Base-by-base conservation (phyloP, 2,113 vertebrate genomes). In the Ageneiosus marmoratus region DNA sequence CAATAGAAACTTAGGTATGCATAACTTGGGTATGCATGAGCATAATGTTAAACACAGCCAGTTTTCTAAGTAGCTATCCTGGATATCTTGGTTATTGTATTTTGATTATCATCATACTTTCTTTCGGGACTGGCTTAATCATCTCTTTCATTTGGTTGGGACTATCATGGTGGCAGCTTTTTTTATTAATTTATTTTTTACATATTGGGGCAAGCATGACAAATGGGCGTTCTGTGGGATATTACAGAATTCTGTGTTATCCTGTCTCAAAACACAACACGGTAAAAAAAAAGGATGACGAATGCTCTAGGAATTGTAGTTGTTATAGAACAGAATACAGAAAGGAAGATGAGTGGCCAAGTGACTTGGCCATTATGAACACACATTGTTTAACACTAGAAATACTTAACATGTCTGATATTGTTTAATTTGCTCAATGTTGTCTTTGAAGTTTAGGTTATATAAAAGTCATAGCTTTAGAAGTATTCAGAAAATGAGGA, bases 401-500 rank as follows among this genome's bases (percentile, higher is more conserved):
- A 67, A 12, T 55, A 41, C 72, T 24, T 16, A 12, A 69, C 0
- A 8, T 46, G 53, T 56, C 32, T 76, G 10, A 44, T 51, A 24
- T 77, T n/a, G 60, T 46, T 18, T 41, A 22, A 56, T 77, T 53
- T 70, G 34, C n/a, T 60, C 37, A 62, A 62, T 60, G 29, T 48
- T 78, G 51, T 41, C 82, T 77, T 78, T 83, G 74, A 69, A 69
- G 51, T 48, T 83, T 53, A 83, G n/a, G 50, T 77, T 77, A 56
- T 55, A 62, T 50, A 65, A 67, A 53, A 77, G 67, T 77, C 5
- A 69, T 77, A 75, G 77, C 27, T 46, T 2, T 1, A 69, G n/a
- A 67, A n/a, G n/a, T 55, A 76, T n/a, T 53, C 58, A 18, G 37
- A 73, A 73, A 74, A 75, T 74, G 56, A 82, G 67, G 46, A 60